Evolutionary conservation across 1,140 invertebrate genomes (phyloP).

Genomic region (Bombyx mandarina): DNA sequence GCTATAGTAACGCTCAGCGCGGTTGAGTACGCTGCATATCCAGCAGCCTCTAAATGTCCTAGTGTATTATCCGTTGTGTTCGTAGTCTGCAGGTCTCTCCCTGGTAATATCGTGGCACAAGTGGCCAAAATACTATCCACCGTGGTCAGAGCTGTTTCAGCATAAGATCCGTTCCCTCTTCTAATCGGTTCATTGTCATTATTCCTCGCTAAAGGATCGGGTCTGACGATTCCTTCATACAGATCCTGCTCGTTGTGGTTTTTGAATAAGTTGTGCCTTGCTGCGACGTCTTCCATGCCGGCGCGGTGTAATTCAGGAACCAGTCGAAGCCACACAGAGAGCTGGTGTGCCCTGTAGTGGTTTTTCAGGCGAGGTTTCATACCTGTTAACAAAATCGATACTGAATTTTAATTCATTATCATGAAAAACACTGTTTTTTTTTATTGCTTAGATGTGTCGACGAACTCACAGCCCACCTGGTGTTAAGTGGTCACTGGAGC

Average conservation of each 20-base stretch:
- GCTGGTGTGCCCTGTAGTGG: constrained; percentile 93
- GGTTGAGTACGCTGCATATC: constrained; percentile 85
- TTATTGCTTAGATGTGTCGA: too few species aligned
- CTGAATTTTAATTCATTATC: too few species aligned
- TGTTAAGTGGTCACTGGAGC: too few species aligned
- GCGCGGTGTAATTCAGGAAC: constrained; percentile 93
- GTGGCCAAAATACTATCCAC: constrained; percentile 62
- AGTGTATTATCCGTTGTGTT: constrained; percentile 79
- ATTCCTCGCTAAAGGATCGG: constrained; percentile 79
- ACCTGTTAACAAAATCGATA: constrained; percentile 68
- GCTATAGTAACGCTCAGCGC: constrained; percentile 89
- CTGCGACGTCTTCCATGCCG: constrained; percentile 88
- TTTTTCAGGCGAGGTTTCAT: constrained; percentile 93
- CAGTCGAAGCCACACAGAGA: constrained; percentile 93
- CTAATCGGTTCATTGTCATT: constrained; percentile 43
- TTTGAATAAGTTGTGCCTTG: constrained; percentile 86
- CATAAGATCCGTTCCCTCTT: constrained; percentile 37
- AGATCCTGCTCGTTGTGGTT: constrained; percentile 85
- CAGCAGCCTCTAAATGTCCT: constrained; percentile 83
- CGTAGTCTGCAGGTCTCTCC: constrained; percentile 23
- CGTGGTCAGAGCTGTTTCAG: constrained; percentile 58
- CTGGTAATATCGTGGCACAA: constrained; percentile 39
- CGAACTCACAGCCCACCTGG: too few species aligned
- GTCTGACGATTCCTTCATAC: constrained; percentile 85
- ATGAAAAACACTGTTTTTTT: too few species aligned